Evolutionary conservation across 2,888 invertebrate genomes (phyloP).

Genomic region (Vanessa cardui): DNA sequence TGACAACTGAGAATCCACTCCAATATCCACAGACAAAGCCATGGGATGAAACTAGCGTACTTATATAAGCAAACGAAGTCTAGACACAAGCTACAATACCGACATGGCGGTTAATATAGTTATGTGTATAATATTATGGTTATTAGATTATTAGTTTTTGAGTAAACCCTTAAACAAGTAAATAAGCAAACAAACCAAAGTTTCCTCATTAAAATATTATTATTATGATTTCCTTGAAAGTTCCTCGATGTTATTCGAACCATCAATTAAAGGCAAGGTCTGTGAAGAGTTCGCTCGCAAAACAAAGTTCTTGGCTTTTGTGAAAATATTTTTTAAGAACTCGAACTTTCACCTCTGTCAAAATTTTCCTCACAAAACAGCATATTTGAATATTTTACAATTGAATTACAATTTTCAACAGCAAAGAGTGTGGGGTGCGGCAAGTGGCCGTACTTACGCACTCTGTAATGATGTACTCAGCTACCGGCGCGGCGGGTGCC

Average conservation of each 20-base stretch:
- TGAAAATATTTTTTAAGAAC: conserved; percentile 2
- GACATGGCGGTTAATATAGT: no score
- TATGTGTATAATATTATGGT: no score
- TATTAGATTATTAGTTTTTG: background rate
- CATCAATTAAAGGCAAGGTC: background rate
- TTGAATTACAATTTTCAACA: background rate
- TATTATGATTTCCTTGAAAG: background rate
- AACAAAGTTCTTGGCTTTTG: background rate
- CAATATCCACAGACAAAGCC: no score
- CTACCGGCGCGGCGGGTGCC: no score
- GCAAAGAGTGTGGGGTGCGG: no score
- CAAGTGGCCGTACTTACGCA: no score
- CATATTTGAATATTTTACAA: background rate
- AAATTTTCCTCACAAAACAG: background rate
- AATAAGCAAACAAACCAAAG: background rate
- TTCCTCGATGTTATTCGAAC: background rate
- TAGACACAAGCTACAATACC: no score
- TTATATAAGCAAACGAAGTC: no score
- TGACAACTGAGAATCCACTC: no score
- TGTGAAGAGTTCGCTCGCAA: background rate
- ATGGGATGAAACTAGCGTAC: no score
- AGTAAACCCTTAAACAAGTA: background rate
- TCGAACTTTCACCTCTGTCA: background rate
- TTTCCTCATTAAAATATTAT: conserved; percentile 1
- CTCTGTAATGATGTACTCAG: no score